A percentile compares a stretch with the other conserved stretches of the same genome.
phyloP scores from a whole-genome alignment of 2,797 vertebrate species.

The Parambassis ranga region DNA sequence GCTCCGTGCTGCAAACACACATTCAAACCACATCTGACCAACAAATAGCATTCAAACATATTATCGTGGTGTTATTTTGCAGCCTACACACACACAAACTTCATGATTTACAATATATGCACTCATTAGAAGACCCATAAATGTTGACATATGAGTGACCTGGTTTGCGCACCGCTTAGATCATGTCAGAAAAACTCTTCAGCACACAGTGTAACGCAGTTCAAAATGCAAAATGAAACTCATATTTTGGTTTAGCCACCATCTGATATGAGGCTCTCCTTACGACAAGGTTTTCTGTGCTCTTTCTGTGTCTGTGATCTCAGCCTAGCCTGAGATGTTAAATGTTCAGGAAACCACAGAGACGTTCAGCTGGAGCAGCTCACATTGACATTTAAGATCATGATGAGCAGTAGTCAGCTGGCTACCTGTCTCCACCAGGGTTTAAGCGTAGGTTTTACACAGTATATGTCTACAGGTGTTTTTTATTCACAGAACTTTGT shows the following conservation, averaged over 20 bases:
- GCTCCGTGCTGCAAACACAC: no score
- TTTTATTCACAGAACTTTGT: no score
- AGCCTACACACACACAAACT: no score
- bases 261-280: constrained; percentile 4
- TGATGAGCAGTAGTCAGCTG: constrained; percentile 3
- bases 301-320: constrained; percentile 13
- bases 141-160: no score
- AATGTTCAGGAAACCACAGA: constrained; percentile 70
- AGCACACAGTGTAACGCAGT: background rate
- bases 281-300: background rate
- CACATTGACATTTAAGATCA: constrained; percentile 58
- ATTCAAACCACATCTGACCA: background rate
- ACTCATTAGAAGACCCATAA: no score
- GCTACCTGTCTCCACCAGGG: background rate
- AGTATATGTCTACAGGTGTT: background rate
- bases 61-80: no score
- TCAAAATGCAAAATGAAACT: constrained; percentile 3
- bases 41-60: background rate
- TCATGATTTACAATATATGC: no score
- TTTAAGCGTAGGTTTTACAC: background rate
- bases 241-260: constrained; percentile 14
- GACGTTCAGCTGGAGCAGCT: constrained; percentile 21
- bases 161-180: background rate
- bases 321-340: constrained; percentile 11
- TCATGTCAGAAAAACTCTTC: background rate